Conservation (phyloP, 2,113 vertebrate species). For the Leptobrachium leishanense region DNA sequence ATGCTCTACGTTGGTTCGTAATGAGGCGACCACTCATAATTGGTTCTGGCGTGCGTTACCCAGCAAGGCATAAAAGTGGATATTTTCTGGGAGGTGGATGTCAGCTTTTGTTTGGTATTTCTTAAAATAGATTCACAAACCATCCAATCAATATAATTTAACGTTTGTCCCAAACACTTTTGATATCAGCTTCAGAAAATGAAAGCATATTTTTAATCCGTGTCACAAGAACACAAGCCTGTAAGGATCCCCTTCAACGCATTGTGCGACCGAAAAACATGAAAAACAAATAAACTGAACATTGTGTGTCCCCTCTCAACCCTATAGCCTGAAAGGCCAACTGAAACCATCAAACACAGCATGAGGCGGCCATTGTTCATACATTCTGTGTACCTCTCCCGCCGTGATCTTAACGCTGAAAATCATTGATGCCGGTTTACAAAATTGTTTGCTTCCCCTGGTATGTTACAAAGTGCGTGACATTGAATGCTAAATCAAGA, state of each 20-base stretch:
- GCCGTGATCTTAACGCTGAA: slow-evolving; percentile 5
- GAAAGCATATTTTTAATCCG: slow-evolving; percentile 3
- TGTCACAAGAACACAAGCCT: neutral
- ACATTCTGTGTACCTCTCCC: slow-evolving; percentile 1
- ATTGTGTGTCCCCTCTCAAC: slow-evolving; percentile 4
- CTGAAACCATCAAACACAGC: slow-evolving; percentile 29
- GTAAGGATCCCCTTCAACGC: neutral
- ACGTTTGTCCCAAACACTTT: neutral
- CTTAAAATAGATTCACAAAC: too few species aligned
- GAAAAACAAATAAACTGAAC: slow-evolving; percentile 7
- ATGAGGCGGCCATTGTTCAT: slow-evolving; percentile 6
- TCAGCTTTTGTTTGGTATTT: too few species aligned
- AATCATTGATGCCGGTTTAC: neutral
- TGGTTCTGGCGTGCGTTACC: too few species aligned
- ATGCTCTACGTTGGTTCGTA: too few species aligned
- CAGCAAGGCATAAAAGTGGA: too few species aligned
- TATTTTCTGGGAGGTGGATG: too few species aligned
- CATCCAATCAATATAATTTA: too few species aligned
- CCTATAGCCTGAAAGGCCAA: slow-evolving; percentile 29
- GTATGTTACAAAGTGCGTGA: neutral
- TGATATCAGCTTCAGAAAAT: neutral
- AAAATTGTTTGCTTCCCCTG: neutral
- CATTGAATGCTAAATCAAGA: neutral
- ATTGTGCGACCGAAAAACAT: neutral
- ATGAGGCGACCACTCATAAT: too few species aligned